A percentile compares a stretch with the other conserved stretches of the same genome.
phyloP scores from a whole-genome alignment of 2,113 vertebrate genomes.

The Alosa alosa region DNA sequence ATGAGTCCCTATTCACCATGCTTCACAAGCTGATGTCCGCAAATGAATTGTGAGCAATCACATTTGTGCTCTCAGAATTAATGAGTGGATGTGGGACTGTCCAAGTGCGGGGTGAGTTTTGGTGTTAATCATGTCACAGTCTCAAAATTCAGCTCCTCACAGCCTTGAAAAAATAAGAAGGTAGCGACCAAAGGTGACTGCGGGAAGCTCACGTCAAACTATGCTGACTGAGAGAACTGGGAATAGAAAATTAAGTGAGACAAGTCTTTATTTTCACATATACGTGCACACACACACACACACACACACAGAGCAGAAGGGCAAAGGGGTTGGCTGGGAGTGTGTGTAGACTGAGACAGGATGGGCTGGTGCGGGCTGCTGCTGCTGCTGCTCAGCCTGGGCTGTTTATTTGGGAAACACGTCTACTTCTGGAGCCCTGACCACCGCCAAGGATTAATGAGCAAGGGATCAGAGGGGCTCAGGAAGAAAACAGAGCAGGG shows the following conservation, averaged over 20 bases:
- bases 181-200: neutral
- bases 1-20: neutral
- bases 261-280: neutral
- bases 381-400: neutral
- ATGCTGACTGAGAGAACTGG: neutral
- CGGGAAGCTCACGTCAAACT: too few species aligned
- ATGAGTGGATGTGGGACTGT: neutral
- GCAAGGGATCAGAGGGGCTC: neutral
- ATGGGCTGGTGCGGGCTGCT: neutral
- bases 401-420: neutral
- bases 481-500: neutral
- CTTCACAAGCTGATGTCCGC: neutral
- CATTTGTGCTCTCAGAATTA: neutral
- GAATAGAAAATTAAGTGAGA: neutral
- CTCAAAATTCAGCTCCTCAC: neutral
- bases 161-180: neutral
- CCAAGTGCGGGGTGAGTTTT: neutral
- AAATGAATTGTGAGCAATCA: neutral
- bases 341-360: neutral
- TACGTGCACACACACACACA: too few species aligned
- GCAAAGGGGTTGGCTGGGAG: neutral
- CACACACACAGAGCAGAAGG: neutral
- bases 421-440: neutral
- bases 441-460: neutral
- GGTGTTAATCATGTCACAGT: neutral